phyloP scores from a whole-genome alignment of 1,140 invertebrate species.

The Antheraea pernyi region DNA sequence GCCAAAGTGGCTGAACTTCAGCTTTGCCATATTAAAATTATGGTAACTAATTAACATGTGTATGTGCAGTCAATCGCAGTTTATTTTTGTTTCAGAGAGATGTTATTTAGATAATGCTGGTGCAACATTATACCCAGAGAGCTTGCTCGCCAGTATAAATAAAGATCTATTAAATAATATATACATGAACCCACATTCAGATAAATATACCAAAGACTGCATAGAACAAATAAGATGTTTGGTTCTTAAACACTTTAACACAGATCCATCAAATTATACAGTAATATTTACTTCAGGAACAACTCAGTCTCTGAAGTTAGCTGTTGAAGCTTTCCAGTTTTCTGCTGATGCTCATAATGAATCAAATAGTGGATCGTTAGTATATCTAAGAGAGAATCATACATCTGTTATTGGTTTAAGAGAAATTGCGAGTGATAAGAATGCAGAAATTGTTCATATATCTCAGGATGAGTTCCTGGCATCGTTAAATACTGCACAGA shows the following conservation, averaged over 20 bases:
- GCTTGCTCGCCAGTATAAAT: constrained; percentile 85
- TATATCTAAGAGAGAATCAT: constrained; percentile 95
- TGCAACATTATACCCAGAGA: constrained; percentile 89
- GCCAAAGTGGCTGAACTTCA: too few relatives aligned
- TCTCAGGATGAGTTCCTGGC: constrained; percentile 75
- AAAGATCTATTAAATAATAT: constrained; percentile 84
- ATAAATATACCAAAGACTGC: constrained; percentile 87
- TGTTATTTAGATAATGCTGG: constrained; percentile 96
- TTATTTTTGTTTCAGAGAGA: constrained; percentile 79
- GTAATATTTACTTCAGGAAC: constrained; percentile 96
- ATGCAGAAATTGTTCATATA: constrained; percentile 78
- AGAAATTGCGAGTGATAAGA: constrained; percentile 80
- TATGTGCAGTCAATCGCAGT: too few relatives aligned
- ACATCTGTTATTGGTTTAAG: constrained; percentile 96
- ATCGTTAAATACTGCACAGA: constrained; percentile 49
- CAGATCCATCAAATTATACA: constrained; percentile 88
- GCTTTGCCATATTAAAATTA: too few relatives aligned
- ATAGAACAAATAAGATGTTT: constrained; percentile 90
- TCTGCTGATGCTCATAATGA: constrained; percentile 28
- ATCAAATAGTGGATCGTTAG: constrained; percentile 82
- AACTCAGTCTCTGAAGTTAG: constrained; percentile 89
- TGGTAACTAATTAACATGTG: too few relatives aligned
- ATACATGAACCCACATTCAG: constrained; percentile 94
- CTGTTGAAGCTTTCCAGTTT: constrained; percentile 91
- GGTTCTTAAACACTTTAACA: constrained; percentile 92